These are phyloP conservation scores for Hoplodrina ambigua DNA, from an alignment of 2,888 invertebrate species.

Conservation along the genomic window DNA sequence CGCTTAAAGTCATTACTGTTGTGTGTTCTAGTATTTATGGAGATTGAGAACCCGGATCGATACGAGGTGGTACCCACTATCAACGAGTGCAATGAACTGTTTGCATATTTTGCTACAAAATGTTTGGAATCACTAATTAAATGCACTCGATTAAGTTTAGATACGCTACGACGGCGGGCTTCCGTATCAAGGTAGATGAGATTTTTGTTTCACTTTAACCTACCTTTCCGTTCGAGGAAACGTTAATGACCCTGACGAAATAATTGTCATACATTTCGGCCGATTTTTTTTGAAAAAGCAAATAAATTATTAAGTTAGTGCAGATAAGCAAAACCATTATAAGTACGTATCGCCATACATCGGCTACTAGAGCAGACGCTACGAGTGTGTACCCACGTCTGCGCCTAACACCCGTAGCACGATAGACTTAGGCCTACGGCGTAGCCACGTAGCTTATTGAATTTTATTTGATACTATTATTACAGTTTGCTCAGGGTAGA, in stretches of 20 bases:
- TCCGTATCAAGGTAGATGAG: slow-evolving; percentile 83
- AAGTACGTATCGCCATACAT: too few relatives aligned
- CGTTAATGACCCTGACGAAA: too few relatives aligned
- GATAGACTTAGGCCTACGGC: not conserved
- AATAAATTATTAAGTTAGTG: too few relatives aligned
- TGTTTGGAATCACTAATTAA: slow-evolving; percentile 94
- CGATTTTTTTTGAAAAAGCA: too few relatives aligned
- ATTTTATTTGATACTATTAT: too few relatives aligned
- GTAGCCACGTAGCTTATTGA: not conserved
- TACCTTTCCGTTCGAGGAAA: too few relatives aligned
- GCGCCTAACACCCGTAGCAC: too few relatives aligned
- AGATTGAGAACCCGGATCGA: slow-evolving; percentile 91
- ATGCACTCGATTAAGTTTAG: slow-evolving; percentile 93
- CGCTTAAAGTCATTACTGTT: not conserved
- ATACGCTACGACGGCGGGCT: slow-evolving; percentile 92
- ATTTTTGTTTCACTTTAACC: not conserved
- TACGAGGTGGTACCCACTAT: slow-evolving; percentile 91
- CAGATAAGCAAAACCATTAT: too few relatives aligned
- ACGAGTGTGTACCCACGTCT: too few relatives aligned
- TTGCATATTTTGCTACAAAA: slow-evolving; percentile 94
- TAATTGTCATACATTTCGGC: too few relatives aligned
- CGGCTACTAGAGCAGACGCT: too few relatives aligned
- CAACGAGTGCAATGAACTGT: slow-evolving; percentile 95
- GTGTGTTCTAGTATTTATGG: slow-evolving; percentile 89
- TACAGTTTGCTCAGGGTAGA: not conserved